Conservation (phyloP, 1,140 invertebrate genomes). For the Ostrea denselamellosa region DNA sequence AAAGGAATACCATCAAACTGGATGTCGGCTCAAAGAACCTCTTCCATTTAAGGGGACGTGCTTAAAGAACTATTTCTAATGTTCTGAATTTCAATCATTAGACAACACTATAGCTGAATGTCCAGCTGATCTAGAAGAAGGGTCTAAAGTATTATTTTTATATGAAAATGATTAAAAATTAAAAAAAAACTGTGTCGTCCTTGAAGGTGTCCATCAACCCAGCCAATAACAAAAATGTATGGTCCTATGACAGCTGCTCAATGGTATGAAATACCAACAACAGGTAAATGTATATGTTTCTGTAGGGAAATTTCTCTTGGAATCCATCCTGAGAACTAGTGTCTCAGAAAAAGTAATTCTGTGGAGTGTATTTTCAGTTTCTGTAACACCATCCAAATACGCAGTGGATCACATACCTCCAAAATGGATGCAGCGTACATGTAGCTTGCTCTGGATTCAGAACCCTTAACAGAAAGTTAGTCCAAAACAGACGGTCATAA, state of each 20-base stretch:
- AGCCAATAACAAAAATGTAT: conserved; percentile 34
- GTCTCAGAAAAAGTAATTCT: conserved; percentile 23
- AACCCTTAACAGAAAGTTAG: not conserved
- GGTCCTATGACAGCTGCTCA: not conserved
- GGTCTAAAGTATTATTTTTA: not conserved
- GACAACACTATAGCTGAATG: conserved; percentile 3
- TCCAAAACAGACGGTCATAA: not conserved
- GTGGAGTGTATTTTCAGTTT: not conserved
- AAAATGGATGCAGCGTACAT: not conserved
- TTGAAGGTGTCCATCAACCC: not conserved
- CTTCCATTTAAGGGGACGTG: too few species aligned
- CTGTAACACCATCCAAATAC: not conserved
- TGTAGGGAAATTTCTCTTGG: not conserved
- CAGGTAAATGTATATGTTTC: conserved; percentile 17
- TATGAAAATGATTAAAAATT: conserved; percentile 24
- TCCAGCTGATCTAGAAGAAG: conserved; percentile 6
- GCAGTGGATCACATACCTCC: not conserved
- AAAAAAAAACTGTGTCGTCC: not conserved
- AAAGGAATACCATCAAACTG: too few species aligned
- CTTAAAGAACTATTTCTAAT: too few species aligned
- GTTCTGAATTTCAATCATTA: too few species aligned
- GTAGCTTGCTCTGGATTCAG: not conserved
- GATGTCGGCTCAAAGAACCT: too few species aligned
- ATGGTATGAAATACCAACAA: not conserved
- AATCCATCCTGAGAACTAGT: conserved; percentile 9